phyloP scores from a whole-genome alignment of 2,888 invertebrate genomes.

The Blastobasis adustella region DNA sequence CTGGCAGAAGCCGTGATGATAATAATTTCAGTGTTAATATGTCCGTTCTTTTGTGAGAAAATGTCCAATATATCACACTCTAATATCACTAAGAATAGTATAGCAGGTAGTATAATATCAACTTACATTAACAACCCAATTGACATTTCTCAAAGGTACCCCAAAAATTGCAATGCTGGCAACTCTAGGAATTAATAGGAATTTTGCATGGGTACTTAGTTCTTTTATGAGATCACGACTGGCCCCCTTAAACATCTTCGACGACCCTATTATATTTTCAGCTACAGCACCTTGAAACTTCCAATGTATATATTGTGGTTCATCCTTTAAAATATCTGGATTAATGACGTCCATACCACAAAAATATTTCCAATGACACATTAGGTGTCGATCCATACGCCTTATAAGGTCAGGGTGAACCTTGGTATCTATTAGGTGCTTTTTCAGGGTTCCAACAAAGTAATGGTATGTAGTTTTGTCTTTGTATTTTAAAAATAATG shows the following conservation, averaged over 20 bases:
- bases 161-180: slow-evolving; percentile 39
- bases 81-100: no score
- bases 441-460: slow-evolving; percentile 39
- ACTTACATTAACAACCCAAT: slow-evolving; percentile 49
- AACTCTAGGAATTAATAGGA: slow-evolving; percentile 39
- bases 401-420: slow-evolving; percentile 41
- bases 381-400: slow-evolving; percentile 44
- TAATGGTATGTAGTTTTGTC: slow-evolving; percentile 36
- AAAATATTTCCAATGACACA: slow-evolving; percentile 54
- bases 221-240: slow-evolving; percentile 40
- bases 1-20: no score
- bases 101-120: no score
- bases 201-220: slow-evolving; percentile 36
- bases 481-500: slow-evolving; percentile 35
- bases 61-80: no score
- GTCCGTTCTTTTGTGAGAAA: no score
- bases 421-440: slow-evolving; percentile 33
- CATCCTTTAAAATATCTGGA: slow-evolving; percentile 34
- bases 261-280: slow-evolving; percentile 39
- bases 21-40: no score
- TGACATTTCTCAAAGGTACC: slow-evolving; percentile 32
- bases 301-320: slow-evolving; percentile 52
- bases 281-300: slow-evolving; percentile 53
- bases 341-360: slow-evolving; percentile 44
- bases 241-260: slow-evolving; percentile 33